Percentiles rank a stretch among this genome's conserved stretches.
These are phyloP conservation scores for Colius striatus DNA, from an alignment of 2,113 vertebrate genomes.

Conservation along the genomic window DNA sequence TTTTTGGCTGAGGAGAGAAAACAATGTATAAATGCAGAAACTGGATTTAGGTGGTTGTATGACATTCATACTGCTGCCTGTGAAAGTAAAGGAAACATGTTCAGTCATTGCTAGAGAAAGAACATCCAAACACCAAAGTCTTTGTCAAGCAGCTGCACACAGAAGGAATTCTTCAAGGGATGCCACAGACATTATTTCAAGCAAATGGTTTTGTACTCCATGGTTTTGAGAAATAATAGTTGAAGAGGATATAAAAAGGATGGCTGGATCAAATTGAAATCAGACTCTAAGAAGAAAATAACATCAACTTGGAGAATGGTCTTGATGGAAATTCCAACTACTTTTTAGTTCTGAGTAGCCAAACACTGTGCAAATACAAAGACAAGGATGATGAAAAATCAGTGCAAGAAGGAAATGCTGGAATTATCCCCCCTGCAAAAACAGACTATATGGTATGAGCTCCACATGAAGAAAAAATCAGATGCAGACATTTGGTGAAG, in stretches of 20 bases:
- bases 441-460: neutral
- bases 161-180: neutral
- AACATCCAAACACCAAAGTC: neutral
- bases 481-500: neutral
- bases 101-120: neutral
- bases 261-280: neutral
- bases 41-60: neutral
- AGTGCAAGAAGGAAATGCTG: neutral
- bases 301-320: neutral
- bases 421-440: neutral
- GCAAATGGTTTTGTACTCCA: neutral
- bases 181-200: neutral
- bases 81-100: neutral
- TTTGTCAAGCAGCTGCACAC: neutral
- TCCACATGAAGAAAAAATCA: neutral
- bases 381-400: neutral
- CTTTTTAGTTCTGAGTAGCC: neutral
- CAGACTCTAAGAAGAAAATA: neutral
- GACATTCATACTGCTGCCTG: neutral
- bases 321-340: neutral
- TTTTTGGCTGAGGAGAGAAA: constrained; percentile 1
- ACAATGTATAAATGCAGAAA: constrained; percentile 18
- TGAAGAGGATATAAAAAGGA: neutral
- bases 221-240: neutral
- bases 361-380: neutral